Evolutionary conservation across 2,888 invertebrate genomes (phyloP).

Genomic region (Agrilus biguttatus): DNA sequence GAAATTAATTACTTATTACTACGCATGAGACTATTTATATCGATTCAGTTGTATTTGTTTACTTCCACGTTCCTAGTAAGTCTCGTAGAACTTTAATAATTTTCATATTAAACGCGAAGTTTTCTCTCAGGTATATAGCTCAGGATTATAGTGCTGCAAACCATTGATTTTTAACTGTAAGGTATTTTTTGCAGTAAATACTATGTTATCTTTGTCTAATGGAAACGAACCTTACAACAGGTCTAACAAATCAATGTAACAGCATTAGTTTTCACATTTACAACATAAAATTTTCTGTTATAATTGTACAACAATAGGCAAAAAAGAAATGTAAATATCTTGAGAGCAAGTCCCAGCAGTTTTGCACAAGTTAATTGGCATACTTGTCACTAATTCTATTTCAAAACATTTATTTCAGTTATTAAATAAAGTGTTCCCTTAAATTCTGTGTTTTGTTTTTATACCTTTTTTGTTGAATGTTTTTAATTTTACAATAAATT

Average conservation of each 20-base stretch:
- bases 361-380: constrained; percentile 20
- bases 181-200: not conserved
- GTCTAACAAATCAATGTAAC: not conserved
- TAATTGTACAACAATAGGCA: no score
- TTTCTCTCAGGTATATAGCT: constrained; percentile 33
- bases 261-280: not conserved
- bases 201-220: constrained; percentile 3
- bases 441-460: constrained; percentile 4
- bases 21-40: no score
- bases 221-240: not conserved
- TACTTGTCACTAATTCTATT: constrained; percentile 25
- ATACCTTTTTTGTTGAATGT: no score
- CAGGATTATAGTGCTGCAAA: constrained; percentile 19
- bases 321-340: constrained; percentile 11
- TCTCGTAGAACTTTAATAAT: constrained; percentile 12
- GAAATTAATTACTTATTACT: constrained; percentile 5
- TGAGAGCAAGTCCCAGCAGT: constrained; percentile 11
- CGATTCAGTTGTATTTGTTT: constrained; percentile 7
- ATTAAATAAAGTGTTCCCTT: constrained; percentile 37
- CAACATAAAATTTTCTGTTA: no score
- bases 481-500: no score
- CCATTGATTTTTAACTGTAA: not conserved
- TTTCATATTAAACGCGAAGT: constrained; percentile 16
- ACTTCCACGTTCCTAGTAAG: constrained; percentile 9
- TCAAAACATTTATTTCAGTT: constrained; percentile 29